Conservation (phyloP, 2,797 vertebrate genomes). For the Sebastes dallii region DNA sequence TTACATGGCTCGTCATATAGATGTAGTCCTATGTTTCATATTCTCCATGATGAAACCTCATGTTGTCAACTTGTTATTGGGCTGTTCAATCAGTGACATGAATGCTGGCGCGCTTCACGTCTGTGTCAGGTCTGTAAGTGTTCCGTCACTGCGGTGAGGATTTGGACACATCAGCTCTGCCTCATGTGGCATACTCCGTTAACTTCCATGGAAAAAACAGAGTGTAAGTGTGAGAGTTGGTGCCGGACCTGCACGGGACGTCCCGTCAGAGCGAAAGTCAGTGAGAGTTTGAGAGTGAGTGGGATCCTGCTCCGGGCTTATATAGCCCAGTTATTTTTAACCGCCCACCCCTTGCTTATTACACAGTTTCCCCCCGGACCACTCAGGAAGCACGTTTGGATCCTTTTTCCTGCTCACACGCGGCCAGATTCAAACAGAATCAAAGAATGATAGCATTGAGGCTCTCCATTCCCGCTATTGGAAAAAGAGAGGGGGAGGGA, state of each 20-base stretch:
- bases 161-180: conserved; percentile 51
- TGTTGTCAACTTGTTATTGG: conserved; percentile 38
- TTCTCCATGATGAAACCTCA: conserved; percentile 51
- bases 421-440: conserved; percentile 88
- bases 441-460: conserved; percentile 92
- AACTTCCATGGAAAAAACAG: conserved; percentile 67
- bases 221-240: conserved; percentile 58
- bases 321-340: conserved; percentile 99
- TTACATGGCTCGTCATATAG: background rate
- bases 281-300: conserved; percentile 81
- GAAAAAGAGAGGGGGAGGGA: conserved; percentile 48
- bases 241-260: conserved; percentile 49
- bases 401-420: conserved; percentile 92
- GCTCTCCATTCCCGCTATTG: conserved; percentile 79
- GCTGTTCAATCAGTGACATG: conserved; percentile 27
- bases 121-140: conserved; percentile 51
- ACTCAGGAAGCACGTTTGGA: conserved; percentile 96
- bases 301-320: conserved; percentile 87
- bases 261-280: conserved; percentile 67
- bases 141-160: conserved; percentile 52
- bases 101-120: conserved; percentile 38
- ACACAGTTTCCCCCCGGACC: conserved; percentile 90
- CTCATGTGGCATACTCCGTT: conserved; percentile 31
- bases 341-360: conserved; percentile 90
- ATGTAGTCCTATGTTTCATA: conserved; percentile 18